Base-by-base conservation (phyloP, 2,113 vertebrate species). In the Phalacrocorax aristotelis region DNA sequence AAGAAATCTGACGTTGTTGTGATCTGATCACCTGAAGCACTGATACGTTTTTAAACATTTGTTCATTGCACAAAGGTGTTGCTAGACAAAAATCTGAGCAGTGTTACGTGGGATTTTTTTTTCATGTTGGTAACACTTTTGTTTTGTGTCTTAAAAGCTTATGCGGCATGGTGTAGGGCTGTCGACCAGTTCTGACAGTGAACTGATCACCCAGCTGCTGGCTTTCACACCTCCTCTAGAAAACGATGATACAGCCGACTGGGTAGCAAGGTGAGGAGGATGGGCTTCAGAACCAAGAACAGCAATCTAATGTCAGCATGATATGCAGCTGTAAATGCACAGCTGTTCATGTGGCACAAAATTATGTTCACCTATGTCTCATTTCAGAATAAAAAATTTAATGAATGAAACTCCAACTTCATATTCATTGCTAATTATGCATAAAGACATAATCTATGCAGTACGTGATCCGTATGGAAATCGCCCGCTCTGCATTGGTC, bases 401-500 rank as follows among this genome's bases (percentile, higher is more conserved):
- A 99, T 99, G 99, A 98, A 98, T 14, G 99, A 99, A 98, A 99
- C 99, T 0, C 99, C 99, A 3, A 99, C 99, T 15, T 99, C 99
- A 1, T 99, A 99, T 96, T 99, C 99, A 0, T 96, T 99, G 90
- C 97, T 99, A 91, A 98, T 99, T 90, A 99, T 99, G 99, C 98
- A 99, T 97, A 99, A 98, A 98, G 99, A 99, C 66, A 99, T 99
- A 5, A 98, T 99, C 95, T 99, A 99, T 36, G 99, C 99, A 8
- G 98, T 99, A 72, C 98, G 99, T 44, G 99, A 99, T 96, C 99
- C 99, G 0, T 99, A 99, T 40, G 99, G 99, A 80, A 99, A 99
- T 93, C 99, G 99, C 19, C 99, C 99, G 7, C 98, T 99, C 32
- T 99, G 99, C 97, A 98, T 99, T 27, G 99, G 99, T 57, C 98